Evolutionary conservation across 2,113 vertebrate genomes (phyloP).

Genomic region (Ornithorhynchus anatinus): DNA sequence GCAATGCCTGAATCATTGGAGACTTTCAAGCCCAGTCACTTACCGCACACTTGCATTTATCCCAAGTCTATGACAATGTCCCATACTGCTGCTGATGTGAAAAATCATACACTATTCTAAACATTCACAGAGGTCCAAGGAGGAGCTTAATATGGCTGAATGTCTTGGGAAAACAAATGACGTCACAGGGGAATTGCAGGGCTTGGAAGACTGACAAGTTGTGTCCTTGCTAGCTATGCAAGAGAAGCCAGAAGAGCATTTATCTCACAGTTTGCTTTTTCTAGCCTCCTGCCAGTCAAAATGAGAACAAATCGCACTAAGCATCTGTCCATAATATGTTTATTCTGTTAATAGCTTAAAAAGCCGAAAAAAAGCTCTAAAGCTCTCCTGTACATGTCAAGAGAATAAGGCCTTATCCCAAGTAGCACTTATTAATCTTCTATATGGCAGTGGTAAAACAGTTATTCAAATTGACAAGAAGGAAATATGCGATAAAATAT

Average conservation of each 20-base stretch:
- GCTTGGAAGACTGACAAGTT: slow-evolving; percentile 14
- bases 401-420: neutral
- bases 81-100: slow-evolving; percentile 45
- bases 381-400: neutral
- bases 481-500: neutral
- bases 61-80: slow-evolving; percentile 27
- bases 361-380: neutral
- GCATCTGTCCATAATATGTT: neutral
- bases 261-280: neutral
- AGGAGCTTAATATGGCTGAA: slow-evolving; percentile 37
- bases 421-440: neutral
- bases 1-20: slow-evolving; percentile 23
- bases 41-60: slow-evolving; percentile 25
- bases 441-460: fast-evolving
- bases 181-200: slow-evolving; percentile 52
- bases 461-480: neutral
- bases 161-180: slow-evolving; percentile 76
- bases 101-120: slow-evolving; percentile 35
- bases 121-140: slow-evolving; percentile 51
- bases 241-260: slow-evolving; percentile 32
- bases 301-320: slow-evolving; percentile 11
- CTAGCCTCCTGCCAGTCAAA: slow-evolving; percentile 15
- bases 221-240: slow-evolving; percentile 22
- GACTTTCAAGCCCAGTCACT: slow-evolving; percentile 49
- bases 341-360: neutral